Conservation (phyloP, 1,140 invertebrate species). For the Dendroctonus valens region DNA sequence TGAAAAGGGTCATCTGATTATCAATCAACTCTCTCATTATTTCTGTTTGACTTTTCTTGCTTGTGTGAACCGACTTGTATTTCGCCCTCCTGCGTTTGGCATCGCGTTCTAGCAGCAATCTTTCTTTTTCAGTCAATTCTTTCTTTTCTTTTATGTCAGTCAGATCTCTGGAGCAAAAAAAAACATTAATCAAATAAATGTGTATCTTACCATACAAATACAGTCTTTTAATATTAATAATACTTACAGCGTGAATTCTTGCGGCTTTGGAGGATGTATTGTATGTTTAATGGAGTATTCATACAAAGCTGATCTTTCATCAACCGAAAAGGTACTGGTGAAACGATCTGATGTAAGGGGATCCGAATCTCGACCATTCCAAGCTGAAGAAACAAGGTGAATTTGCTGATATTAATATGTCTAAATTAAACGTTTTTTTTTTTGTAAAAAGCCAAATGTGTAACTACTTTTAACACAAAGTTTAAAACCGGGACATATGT, state of each 20-base stretch:
- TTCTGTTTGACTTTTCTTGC: conserved; percentile 63
- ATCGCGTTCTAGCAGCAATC: conserved; percentile 60
- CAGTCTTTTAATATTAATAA: neutral
- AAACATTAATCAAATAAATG: neutral
- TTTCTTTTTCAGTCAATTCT: conserved; percentile 49
- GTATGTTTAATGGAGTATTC: conserved; percentile 54
- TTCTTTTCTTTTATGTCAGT: conserved; percentile 33
- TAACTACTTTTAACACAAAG: no score
- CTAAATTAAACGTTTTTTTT: no score
- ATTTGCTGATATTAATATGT: no score
- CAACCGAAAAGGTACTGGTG: conserved; percentile 53
- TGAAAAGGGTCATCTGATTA: conserved; percentile 54
- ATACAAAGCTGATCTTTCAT: conserved; percentile 56
- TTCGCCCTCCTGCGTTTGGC: conserved; percentile 62
- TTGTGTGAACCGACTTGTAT: conserved; percentile 63
- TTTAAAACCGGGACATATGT: no score
- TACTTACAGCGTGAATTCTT: conserved; percentile 48
- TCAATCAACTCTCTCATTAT: conserved; percentile 63
- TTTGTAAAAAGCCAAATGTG: no score
- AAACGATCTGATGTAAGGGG: conserved; percentile 57
- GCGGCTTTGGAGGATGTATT: conserved; percentile 37
- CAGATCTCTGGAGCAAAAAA: conserved; percentile 25
- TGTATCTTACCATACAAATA: neutral
- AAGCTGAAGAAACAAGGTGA: conserved; percentile 42
- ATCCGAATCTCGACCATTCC: conserved; percentile 52